Base-by-base conservation (phyloP, 2,797 vertebrate genomes). In the Mareca strepera region DNA sequence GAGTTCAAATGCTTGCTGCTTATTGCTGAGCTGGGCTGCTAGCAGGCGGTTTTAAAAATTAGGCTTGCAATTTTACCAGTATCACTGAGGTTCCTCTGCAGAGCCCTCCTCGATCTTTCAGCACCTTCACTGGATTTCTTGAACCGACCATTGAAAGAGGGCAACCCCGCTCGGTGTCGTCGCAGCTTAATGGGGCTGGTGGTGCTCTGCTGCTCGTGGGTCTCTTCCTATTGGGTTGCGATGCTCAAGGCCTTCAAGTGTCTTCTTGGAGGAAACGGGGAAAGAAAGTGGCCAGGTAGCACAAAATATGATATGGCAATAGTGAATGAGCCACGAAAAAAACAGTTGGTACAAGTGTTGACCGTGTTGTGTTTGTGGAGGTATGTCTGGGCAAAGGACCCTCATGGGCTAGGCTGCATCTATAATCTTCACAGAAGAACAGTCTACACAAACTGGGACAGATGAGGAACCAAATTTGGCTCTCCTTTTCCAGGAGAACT, bases 1-100 rank as follows among this genome's bases (percentile, higher is more conserved):
- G 77, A 86, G 80, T 82, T 93, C 82, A 90, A 74, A 77, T 50
- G 58, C 69, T 86, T 56, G 25, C 62, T 56, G 67, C 77, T 94
- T 86, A 53, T 88, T 92, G 88, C 88, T 86, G 87, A 93, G 67
- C 56, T 74, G 43, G 64, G 52, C 68, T 69, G 53, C 44, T 68
- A 0, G 82, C 43, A 44, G 39, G 33, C 86, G 68, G 44, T 67
- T 93, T 86, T 70, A 91, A 91, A 83, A 92, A 83, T 58, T 63
- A 91, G 78, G 69, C 41, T 74, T 46, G 43, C 35, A 48, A 35
- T 88, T 88, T 37, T 43, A 31, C 56, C 44, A 75, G 44, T 58
- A 15, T 43, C 62, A 33, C 0, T 56, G 62, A 62, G 63, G 52
- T 86, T 82, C 62, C 15, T 25, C 66, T 73, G 26, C 60, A 55